Evolutionary conservation across 2,113 vertebrate species (phyloP).

Genomic region (Grus americana): DNA sequence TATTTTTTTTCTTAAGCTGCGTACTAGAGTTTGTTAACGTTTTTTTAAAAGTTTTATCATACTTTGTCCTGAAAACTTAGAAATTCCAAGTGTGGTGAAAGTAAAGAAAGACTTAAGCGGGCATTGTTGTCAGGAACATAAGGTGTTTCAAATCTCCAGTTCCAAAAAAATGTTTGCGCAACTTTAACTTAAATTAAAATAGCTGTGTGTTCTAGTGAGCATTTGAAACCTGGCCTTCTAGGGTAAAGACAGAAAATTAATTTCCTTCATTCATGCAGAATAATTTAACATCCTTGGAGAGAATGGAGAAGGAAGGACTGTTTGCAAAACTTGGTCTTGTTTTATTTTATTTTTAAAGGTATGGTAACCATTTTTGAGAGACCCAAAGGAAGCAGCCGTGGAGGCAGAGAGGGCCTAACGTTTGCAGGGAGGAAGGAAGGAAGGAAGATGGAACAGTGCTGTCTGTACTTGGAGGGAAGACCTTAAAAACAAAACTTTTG

Average conservation of each 20-base stretch:
- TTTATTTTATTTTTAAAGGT: neutral
- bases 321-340: neutral
- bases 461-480: neutral
- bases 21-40: neutral
- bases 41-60: neutral
- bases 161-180: neutral
- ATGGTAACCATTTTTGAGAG: neutral
- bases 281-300: neutral
- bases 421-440: conserved; percentile 11
- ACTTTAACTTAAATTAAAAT: conserved; percentile 6
- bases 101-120: neutral
- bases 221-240: conserved; percentile 2
- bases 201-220: neutral
- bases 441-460: neutral
- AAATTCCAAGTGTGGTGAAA: neutral
- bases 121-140: neutral
- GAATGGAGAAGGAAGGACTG: neutral
- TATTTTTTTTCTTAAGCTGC: neutral
- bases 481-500: neutral
- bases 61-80: neutral
- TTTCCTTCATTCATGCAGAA: neutral
- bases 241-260: conserved; percentile 9
- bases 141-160: neutral
- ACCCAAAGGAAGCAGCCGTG: neutral
- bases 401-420: neutral